Conservation (phyloP, 2,888 invertebrate genomes). For the Cheilosia scutellata region DNA sequence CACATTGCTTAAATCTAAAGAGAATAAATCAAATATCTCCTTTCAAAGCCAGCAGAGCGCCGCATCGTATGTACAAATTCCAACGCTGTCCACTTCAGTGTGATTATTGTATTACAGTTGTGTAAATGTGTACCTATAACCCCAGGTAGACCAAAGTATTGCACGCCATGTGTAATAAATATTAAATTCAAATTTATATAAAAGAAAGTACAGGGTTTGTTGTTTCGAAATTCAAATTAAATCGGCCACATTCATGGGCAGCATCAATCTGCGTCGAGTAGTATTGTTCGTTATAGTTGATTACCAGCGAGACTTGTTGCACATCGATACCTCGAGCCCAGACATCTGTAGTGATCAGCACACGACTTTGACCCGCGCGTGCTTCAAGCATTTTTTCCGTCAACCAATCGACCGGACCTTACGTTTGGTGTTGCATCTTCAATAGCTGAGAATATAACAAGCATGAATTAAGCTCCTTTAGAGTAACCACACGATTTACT, state of each 20-base stretch:
- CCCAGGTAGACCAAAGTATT: slow-evolving; percentile 62
- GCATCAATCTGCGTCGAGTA: slow-evolving; percentile 99
- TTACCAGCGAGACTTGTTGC: slow-evolving; percentile 99
- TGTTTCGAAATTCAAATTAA: slow-evolving; percentile 87
- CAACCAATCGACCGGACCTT: slow-evolving; percentile 99
- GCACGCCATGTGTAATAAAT: slow-evolving; percentile 49
- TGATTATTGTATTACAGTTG: no score
- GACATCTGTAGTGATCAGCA: slow-evolving; percentile 99
- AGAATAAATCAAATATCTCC: slow-evolving; percentile 66
- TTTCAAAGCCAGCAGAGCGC: slow-evolving; percentile 45
- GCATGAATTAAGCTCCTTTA: no score
- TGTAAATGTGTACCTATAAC: no score
- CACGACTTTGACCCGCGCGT: slow-evolving; percentile 95
- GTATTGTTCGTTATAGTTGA: slow-evolving; percentile 99
- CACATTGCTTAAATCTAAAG: slow-evolving; percentile 82
- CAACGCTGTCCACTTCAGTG: slow-evolving; percentile 64
- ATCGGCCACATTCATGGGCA: slow-evolving; percentile 99
- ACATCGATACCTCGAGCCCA: slow-evolving; percentile 99
- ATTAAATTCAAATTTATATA: slow-evolving; percentile 61
- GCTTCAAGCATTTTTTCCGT: slow-evolving; percentile 99
- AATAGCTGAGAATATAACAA: no score
- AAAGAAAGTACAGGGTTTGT: background rate
- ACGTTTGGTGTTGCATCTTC: slow-evolving; percentile 98
- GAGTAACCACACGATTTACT: no score
- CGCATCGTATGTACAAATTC: slow-evolving; percentile 77